Evolutionary conservation across 2,888 invertebrate species (phyloP).

Genomic region (Athripsodes cinereus): DNA sequence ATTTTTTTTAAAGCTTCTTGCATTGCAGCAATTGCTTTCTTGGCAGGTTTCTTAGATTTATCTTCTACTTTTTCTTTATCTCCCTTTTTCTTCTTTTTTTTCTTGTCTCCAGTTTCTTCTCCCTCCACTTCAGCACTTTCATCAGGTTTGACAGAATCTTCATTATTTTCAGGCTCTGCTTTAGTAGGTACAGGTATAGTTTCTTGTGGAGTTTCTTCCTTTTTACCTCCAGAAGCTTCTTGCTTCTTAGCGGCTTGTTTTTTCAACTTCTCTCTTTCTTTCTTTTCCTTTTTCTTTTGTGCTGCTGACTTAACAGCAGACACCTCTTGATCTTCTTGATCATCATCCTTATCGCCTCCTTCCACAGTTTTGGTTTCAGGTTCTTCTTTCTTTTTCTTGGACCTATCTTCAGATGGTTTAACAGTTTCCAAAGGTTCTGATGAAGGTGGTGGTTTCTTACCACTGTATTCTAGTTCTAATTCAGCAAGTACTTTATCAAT

Average conservation of each 20-base stretch:
- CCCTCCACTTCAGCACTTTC: slow-evolving; percentile 35
- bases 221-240: slow-evolving; percentile 34
- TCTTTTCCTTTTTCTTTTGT: slow-evolving; percentile 86
- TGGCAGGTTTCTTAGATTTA: slow-evolving; percentile 65
- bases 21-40: slow-evolving; percentile 84
- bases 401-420: slow-evolving; percentile 35
- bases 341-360: slow-evolving; percentile 40
- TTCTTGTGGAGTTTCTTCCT: slow-evolving; percentile 23
- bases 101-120: slow-evolving; percentile 37
- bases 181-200: slow-evolving; percentile 28
- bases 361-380: slow-evolving; percentile 37
- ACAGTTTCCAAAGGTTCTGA: slow-evolving; percentile 31
- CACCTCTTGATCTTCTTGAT: slow-evolving; percentile 49
- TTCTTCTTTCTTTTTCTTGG: slow-evolving; percentile 39
- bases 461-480: slow-evolving; percentile 73
- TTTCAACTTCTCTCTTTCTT: slow-evolving; percentile 73
- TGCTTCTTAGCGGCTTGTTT: slow-evolving; percentile 63
- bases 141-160: slow-evolving; percentile 36
- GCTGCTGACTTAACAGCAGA: slow-evolving; percentile 72
- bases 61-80: slow-evolving; percentile 50
- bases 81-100: slow-evolving; percentile 41
- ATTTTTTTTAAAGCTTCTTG: slow-evolving; percentile 84
- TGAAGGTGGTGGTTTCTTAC: slow-evolving; percentile 31
- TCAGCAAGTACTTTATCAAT: slow-evolving; percentile 79
- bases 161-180: slow-evolving; percentile 33